Evolutionary conservation across 2,113 vertebrate species (phyloP).

Genomic region (Crypturellus undulatus): DNA sequence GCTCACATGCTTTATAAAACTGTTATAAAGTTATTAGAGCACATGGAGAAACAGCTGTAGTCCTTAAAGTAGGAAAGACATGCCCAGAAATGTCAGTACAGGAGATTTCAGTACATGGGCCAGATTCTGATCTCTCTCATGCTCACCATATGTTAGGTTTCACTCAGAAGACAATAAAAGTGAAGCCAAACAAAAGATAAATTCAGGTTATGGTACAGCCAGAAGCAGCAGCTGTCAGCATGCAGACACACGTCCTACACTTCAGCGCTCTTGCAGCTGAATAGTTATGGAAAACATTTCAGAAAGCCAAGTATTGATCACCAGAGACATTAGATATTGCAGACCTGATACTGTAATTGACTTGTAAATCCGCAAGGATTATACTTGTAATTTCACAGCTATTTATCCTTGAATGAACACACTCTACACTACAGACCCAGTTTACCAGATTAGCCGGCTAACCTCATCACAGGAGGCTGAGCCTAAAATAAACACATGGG

Average conservation of each 20-base stretch:
- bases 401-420: not conserved
- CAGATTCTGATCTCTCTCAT: not conserved
- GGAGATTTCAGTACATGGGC: not conserved
- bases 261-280: not conserved
- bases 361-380: conserved; percentile 11
- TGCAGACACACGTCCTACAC: rapidly evolving
- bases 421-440: conserved; percentile 14
- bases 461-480: not conserved
- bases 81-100: not conserved
- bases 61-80: not conserved
- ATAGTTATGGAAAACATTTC: not conserved
- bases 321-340: not conserved
- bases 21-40: not conserved
- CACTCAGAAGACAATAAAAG: not conserved
- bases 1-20: not conserved
- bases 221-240: not conserved
- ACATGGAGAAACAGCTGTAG: not conserved
- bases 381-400: not conserved
- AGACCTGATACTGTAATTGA: not conserved
- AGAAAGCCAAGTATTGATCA: not conserved
- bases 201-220: not conserved
- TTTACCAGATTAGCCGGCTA: conserved; percentile 35
- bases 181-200: not conserved
- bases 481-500: not conserved
- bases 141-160: not conserved